These are phyloP conservation scores for Holacanthella duospinosa DNA, from an alignment of 2,888 invertebrate species.

Conservation along the genomic window DNA sequence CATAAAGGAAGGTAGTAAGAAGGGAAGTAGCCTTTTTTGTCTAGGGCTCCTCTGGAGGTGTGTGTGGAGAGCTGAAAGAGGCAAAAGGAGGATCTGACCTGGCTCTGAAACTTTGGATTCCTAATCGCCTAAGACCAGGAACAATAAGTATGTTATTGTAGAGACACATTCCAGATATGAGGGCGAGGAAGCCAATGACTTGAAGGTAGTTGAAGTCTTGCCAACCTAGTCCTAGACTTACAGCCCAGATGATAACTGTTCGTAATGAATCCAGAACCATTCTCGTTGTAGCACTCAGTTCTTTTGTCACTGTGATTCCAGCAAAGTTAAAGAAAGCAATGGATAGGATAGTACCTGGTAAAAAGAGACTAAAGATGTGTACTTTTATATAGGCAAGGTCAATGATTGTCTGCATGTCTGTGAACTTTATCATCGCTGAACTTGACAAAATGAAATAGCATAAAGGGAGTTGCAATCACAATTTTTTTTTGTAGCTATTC, in stretches of 20 bases:
- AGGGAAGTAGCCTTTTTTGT: too few species aligned
- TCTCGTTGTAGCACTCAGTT: conserved; percentile 80
- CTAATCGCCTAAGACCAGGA: conserved; percentile 34
- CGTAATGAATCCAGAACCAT: conserved; percentile 83
- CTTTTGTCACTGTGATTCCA: conserved; percentile 83
- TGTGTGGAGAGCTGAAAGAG: conserved; percentile 25
- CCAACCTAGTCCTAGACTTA: conserved; percentile 63
- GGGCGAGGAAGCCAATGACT: conserved; percentile 63
- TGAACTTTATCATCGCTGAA: conserved; percentile 6
- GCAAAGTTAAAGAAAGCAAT: conserved; percentile 90
- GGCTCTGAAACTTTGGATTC: conserved; percentile 23
- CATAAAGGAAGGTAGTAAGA: too few species aligned
- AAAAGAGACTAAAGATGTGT: not conserved
- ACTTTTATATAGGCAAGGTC: conserved; percentile 2
- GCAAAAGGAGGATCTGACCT: conserved; percentile 26
- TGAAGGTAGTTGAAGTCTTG: conserved; percentile 70
- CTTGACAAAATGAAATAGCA: not conserved
- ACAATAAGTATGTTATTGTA: conserved; percentile 54
- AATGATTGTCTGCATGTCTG: too few species aligned
- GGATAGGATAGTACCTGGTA: conserved; percentile 63
- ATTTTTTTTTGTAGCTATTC: too few species aligned
- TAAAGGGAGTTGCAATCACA: too few species aligned
- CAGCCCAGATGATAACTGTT: conserved; percentile 79
- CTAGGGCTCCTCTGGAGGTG: too few species aligned
- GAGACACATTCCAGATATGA: conserved; percentile 68